Percentiles rank a stretch among this genome's conserved stretches.
phyloP scores from a whole-genome alignment of 2,113 vertebrate species.

The Neodon shergylaensis region DNA sequence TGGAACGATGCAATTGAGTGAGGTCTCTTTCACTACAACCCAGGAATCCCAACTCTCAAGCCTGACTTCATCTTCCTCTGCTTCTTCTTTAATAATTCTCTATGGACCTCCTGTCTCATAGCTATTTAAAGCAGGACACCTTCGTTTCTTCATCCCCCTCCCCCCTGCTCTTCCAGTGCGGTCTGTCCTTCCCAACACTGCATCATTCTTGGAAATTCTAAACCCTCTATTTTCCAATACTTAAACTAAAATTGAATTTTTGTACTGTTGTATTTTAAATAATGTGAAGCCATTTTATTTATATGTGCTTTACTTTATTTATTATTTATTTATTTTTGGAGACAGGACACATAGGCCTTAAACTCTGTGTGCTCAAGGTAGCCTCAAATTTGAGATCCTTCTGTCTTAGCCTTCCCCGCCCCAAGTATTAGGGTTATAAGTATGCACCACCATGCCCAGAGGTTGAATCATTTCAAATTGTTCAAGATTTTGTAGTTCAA shows the following conservation, averaged over 20 bases:
- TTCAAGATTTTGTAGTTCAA: background rate
- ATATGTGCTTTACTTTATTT: background rate
- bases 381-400: background rate
- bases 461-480: background rate
- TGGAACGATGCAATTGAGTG: background rate
- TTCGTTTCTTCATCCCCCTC: background rate
- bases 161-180: background rate
- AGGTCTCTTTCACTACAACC: background rate
- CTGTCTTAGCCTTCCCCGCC: background rate
- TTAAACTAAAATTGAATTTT: background rate
- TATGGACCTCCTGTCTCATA: background rate
- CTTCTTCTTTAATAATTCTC: conserved; percentile 3
- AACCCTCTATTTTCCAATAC: background rate
- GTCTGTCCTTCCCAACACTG: background rate
- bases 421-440: background rate
- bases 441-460: background rate
- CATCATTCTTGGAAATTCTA: background rate
- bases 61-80: conserved; percentile 21
- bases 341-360: background rate
- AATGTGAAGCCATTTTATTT: background rate
- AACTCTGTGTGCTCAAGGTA: background rate
- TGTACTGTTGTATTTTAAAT: background rate
- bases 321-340: background rate
- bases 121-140: background rate
- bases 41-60: background rate